Percentiles rank a stretch among this genome's conserved stretches.
phyloP scores from a whole-genome alignment of 2,888 invertebrate species.

The Acleris literana region DNA sequence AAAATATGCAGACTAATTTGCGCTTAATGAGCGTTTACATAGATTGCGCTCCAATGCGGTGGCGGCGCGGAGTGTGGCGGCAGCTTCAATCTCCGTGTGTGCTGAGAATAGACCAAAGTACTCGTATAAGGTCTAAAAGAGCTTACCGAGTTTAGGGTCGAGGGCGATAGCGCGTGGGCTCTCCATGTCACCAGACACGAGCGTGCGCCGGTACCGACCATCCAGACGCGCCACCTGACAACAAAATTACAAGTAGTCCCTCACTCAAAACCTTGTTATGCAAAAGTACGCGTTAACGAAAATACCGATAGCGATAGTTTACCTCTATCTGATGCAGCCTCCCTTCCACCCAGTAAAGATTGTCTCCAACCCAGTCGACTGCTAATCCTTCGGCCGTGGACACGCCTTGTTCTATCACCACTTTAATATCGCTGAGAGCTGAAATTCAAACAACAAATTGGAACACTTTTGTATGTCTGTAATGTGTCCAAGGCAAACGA shows the following conservation, averaged over 20 bases:
- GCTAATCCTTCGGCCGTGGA: conserved; percentile 95
- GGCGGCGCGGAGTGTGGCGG: too few relatives aligned
- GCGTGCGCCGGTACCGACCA: conserved; percentile 89
- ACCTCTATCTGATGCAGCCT: conserved; percentile 93
- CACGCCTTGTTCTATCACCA: conserved; percentile 92
- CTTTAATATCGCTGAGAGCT: conserved; percentile 89
- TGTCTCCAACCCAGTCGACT: conserved; percentile 93
- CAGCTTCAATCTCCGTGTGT: too few relatives aligned
- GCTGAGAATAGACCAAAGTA: too few relatives aligned
- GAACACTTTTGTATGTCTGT: neutral
- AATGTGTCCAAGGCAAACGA: neutral
- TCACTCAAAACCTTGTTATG: too few relatives aligned
- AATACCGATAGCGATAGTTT: neutral
- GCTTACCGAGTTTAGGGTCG: conserved; percentile 89
- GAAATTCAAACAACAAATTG: conserved; percentile 7
- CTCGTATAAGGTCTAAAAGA: too few relatives aligned
- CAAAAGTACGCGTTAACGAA: neutral
- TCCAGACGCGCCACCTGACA: conserved; percentile 66
- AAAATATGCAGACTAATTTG: too few relatives aligned
- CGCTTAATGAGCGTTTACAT: too few relatives aligned
- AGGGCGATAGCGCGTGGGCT: conserved; percentile 92
- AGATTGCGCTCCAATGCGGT: too few relatives aligned
- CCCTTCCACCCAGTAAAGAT: conserved; percentile 95
- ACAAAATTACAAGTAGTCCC: neutral
- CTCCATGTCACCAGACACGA: conserved; percentile 92